phyloP scores from a whole-genome alignment of 2,888 invertebrate genomes.

The Folsomia manolachei region DNA sequence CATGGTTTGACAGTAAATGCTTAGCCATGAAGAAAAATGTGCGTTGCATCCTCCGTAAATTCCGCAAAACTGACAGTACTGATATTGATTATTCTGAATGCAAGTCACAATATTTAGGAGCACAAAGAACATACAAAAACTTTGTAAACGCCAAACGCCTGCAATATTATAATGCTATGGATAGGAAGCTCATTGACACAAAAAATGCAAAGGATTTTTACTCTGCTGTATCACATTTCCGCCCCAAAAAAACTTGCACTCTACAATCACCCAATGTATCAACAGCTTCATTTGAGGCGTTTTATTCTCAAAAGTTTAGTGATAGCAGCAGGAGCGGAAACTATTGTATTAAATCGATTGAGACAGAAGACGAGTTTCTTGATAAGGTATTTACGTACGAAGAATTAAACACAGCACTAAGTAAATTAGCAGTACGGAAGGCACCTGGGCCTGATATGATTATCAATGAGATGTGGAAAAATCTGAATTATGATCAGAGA shows the following conservation, averaged over 20 bases:
- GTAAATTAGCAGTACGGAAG: constrained; percentile 11
- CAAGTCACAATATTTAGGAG: neutral
- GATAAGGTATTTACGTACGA: constrained; percentile 10
- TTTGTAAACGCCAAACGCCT: neutral
- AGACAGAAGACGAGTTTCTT: neutral
- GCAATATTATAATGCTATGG: neutral
- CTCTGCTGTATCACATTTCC: neutral
- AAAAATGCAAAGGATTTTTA: constrained; percentile 7
- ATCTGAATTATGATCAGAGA: neutral
- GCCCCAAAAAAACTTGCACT: constrained; percentile 1
- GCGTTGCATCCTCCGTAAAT: neutral
- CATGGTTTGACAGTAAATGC: constrained; percentile 12
- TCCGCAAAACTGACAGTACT: neutral
- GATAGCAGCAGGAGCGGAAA: neutral
- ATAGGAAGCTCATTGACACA: neutral
- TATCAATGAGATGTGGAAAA: constrained; percentile 23
- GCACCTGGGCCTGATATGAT: constrained; percentile 21
- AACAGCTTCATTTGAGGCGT: neutral
- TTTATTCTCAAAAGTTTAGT: neutral
- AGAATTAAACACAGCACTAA: constrained; percentile 20
- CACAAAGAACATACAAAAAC: neutral
- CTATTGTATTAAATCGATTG: neutral
- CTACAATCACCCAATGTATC: neutral
- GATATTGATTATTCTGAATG: neutral
- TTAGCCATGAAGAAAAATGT: neutral